phyloP scores from a whole-genome alignment of 1,140 invertebrate species.

The Drosophila navojoa region DNA sequence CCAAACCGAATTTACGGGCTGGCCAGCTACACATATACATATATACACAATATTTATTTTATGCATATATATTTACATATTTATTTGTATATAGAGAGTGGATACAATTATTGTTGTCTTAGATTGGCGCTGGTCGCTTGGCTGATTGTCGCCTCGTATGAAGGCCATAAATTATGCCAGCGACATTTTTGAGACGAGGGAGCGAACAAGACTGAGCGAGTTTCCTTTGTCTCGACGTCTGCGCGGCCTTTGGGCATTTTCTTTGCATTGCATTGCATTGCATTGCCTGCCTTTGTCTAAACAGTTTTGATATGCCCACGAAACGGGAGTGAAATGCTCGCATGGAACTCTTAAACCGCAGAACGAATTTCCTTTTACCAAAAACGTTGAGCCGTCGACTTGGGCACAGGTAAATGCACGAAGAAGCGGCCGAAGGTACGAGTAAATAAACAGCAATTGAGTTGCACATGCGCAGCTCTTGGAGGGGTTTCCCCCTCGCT shows the following conservation, averaged over 20 bases:
- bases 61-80: not conserved
- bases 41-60: not conserved
- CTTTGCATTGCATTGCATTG: constrained; percentile 3
- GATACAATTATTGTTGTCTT: constrained; percentile 47
- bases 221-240: constrained; percentile 42
- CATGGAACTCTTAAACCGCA: constrained; percentile 70
- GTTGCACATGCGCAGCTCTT: constrained; percentile 70
- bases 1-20: constrained; percentile 62
- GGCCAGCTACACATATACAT: not conserved
- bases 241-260: constrained; percentile 30
- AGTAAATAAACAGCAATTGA: constrained; percentile 78
- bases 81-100: constrained; percentile 5
- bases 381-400: not conserved
- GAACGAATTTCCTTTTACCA: constrained; percentile 64
- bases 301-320: constrained; percentile 60
- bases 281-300: constrained; percentile 50
- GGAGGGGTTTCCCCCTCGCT: not conserved
- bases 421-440: constrained; percentile 23
- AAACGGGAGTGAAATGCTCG: constrained; percentile 69
- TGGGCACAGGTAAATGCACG: constrained; percentile 47
- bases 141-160: constrained; percentile 67
- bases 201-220: constrained; percentile 48
- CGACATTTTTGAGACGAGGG: constrained; percentile 68
- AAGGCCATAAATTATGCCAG: constrained; percentile 80
- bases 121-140: constrained; percentile 58